Percentiles rank a stretch among this genome's conserved stretches.
Conservation (phyloP, 2,797 vertebrate genomes). For the Sebastolobus altivelis region DNA sequence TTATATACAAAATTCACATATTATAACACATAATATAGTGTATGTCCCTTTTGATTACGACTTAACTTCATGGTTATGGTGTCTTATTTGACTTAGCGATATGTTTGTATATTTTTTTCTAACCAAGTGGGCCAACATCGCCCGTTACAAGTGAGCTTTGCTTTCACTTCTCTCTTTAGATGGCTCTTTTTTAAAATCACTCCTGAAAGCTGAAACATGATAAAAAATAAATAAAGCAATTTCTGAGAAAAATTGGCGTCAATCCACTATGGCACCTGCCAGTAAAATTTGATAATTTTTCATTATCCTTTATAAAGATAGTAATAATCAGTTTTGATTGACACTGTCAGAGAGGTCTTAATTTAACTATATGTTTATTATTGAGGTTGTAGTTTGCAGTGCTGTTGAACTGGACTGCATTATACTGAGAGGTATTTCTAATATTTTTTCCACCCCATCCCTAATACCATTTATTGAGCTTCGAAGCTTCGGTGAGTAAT, state of each 20-base stretch:
- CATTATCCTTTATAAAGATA: background rate
- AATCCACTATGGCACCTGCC: background rate
- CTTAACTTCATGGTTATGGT: background rate
- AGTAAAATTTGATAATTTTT: background rate
- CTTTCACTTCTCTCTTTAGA: background rate
- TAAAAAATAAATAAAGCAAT: no score
- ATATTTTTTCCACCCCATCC: background rate
- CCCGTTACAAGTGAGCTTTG: background rate
- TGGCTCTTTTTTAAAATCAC: background rate
- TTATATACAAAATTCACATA: background rate
- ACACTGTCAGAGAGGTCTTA: background rate
- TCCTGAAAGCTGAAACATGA: background rate
- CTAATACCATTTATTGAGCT: no score
- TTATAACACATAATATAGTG: background rate
- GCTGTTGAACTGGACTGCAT: background rate
- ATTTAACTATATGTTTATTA: background rate
- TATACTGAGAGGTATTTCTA: background rate
- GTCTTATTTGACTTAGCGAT: background rate
- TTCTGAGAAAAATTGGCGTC: background rate
- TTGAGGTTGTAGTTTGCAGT: background rate
- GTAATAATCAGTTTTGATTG: background rate
- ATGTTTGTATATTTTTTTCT: background rate
- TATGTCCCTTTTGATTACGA: background rate
- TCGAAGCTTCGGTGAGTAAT: no score
- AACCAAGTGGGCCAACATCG: background rate